These are phyloP conservation scores for Leptonema lineaticorne DNA, from an alignment of 1,140 invertebrate species.

Conservation along the genomic window DNA sequence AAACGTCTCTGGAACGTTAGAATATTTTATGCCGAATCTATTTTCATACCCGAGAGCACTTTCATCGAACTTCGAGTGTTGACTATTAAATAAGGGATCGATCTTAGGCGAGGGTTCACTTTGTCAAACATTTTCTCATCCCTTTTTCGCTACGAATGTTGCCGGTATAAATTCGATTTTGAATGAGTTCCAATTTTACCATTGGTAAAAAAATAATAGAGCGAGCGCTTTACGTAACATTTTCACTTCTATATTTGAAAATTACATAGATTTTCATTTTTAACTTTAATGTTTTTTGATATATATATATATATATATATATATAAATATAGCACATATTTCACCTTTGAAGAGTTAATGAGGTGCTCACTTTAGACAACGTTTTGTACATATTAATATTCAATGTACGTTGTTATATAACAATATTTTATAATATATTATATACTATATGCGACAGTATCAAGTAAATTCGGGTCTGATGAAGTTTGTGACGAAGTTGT, in stretches of 20 bases:
- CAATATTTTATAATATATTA: too few relatives aligned
- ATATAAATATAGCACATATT: too few relatives aligned
- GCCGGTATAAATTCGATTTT: slow-evolving; percentile 15
- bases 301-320: too few relatives aligned
- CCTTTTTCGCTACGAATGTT: not conserved
- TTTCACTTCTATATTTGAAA: too few relatives aligned
- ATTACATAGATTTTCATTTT: too few relatives aligned
- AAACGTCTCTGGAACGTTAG: not conserved
- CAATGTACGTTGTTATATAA: slow-evolving; percentile 6
- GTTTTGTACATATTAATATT: slow-evolving; percentile 15
- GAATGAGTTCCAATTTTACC: not conserved
- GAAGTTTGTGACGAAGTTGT: slow-evolving; percentile 30
- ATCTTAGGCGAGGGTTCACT: slow-evolving; percentile 16
- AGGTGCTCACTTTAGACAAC: not conserved
- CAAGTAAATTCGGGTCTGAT: slow-evolving; percentile 24
- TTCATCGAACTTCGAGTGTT: slow-evolving; percentile 31
- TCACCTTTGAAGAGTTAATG: not conserved
- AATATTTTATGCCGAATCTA: slow-evolving; percentile 38
- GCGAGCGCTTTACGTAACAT: too few relatives aligned
- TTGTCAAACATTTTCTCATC: not conserved
- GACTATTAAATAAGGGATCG: slow-evolving; percentile 39
- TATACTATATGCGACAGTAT: slow-evolving; percentile 5
- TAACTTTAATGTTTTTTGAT: too few relatives aligned
- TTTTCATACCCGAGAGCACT: slow-evolving; percentile 33
- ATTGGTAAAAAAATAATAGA: too few relatives aligned